Percentiles rank a stretch among this genome's conserved stretches.
phyloP scores from a whole-genome alignment of 2,888 invertebrate species.

The Apodemia mormo region DNA sequence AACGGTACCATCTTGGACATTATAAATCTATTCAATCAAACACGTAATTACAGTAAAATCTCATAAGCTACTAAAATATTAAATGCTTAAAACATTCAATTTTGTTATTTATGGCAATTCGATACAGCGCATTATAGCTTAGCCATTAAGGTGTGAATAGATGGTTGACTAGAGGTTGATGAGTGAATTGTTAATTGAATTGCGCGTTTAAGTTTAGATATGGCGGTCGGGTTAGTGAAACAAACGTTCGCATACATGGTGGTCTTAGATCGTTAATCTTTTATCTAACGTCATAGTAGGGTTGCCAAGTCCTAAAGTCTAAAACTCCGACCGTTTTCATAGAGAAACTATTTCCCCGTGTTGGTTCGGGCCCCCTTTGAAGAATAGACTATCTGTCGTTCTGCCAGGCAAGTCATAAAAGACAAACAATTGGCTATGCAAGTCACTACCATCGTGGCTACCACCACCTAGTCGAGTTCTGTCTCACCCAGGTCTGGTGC shows the following conservation, averaged over 20 bases:
- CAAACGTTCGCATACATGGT: constrained; percentile 48
- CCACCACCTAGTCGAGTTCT: too few species aligned
- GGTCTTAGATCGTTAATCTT: constrained; percentile 65
- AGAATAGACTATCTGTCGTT: too few species aligned
- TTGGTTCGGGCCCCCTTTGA: too few species aligned
- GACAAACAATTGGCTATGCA: too few species aligned
- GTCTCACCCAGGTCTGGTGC: too few species aligned
- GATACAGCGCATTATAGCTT: constrained; percentile 7
- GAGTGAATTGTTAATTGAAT: constrained; percentile 18
- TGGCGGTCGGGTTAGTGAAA: constrained; percentile 29
- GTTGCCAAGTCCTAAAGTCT: background rate
- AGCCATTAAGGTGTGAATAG: constrained; percentile 16
- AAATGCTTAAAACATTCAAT: background rate
- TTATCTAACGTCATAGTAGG: constrained; percentile 49
- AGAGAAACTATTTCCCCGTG: too few species aligned
- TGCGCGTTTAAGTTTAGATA: constrained; percentile 22
- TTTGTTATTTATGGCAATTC: background rate
- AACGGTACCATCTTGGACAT: background rate
- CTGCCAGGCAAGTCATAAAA: too few species aligned
- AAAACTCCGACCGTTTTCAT: too few species aligned
- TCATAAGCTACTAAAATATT: constrained; percentile 18
- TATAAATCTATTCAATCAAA: background rate
- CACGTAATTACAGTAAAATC: constrained; percentile 3
- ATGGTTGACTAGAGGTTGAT: constrained; percentile 12
- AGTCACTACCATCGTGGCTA: too few species aligned